Evolutionary conservation across 1,140 invertebrate species (phyloP).

Genomic region (Nebria ingens): DNA sequence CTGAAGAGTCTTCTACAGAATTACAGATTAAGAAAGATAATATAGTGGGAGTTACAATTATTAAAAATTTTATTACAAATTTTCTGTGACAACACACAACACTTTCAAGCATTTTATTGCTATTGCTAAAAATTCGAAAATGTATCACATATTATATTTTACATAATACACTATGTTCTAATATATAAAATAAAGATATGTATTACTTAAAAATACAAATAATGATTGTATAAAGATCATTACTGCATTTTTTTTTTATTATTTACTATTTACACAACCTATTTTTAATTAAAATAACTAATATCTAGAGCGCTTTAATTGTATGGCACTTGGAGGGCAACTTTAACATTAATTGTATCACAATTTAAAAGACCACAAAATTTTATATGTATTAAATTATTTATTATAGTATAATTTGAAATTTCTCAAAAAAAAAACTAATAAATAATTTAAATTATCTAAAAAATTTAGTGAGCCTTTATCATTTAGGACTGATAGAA

Average conservation of each 20-base stretch:
- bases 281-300: not conserved
- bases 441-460: too few relatives aligned
- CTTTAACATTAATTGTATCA: too few relatives aligned
- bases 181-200: not conserved
- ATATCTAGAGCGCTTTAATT: not conserved
- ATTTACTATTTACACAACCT: not conserved
- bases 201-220: not conserved
- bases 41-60: not conserved
- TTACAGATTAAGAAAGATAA: too few relatives aligned
- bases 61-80: not conserved
- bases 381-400: too few relatives aligned
- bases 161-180: not conserved
- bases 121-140: not conserved
- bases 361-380: too few relatives aligned
- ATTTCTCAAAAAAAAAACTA: too few relatives aligned
- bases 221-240: conserved; percentile 9
- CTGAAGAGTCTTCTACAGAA: too few relatives aligned
- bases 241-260: conserved; percentile 1
- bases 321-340: conserved; percentile 2
- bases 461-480: too few relatives aligned
- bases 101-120: not conserved
- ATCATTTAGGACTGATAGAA: not conserved
- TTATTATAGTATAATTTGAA: too few relatives aligned
- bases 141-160: conserved; percentile 5
- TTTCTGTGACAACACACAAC: not conserved